Evolutionary conservation across 2,797 vertebrate species (phyloP), one percentile per base, ranked within the genome.

Genomic region (Cichlasoma orientale): DNA sequence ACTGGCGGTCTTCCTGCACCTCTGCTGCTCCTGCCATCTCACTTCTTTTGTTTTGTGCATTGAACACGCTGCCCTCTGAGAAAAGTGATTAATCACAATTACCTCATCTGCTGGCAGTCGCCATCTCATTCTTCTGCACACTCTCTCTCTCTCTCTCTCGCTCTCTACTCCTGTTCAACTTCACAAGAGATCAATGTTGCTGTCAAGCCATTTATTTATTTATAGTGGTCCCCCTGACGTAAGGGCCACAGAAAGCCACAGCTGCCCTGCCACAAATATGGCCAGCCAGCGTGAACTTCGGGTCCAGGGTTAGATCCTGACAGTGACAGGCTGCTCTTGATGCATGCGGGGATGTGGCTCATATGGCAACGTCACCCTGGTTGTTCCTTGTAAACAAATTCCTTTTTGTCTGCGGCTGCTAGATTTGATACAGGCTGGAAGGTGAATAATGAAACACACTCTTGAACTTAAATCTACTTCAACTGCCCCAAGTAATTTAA

Each of bases 51-150:
- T 90, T 90, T 89, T 71, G 94, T 18, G 85, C 92, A 92, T 86
- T 92, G 89, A 96, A 96, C 86, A 96, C 84, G 16, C 93, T 92
- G 70, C 92, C 92, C 84, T 93, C 95, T 95, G 87, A 82, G 88
- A 87, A 94, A 90, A 91, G 90, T 72, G 83, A 95, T 95, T 95
- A 94, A 95, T 96, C 94, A 94, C 92, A 86, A 93, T 96, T 95
- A 94, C 92, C 82, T 89, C 88, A 86, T 86, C 85, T 68, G 84
- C 82, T 91, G 88, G 91, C 92, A 88, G 86, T 82, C 74, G 27
- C 86, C 66, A 3, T 80, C 77, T 88, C 82, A 58, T 87, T 88
- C 89, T 77, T 80, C 69, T 77, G 72, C 84, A 81, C 85, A 71
- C 86, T 84, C 77, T 75, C 82, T 74, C 74, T 50, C 76, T 77